Percentiles rank a stretch among this genome's conserved stretches.
phyloP scores from a whole-genome alignment of 2,888 invertebrate genomes.

The Ormia ochracea region DNA sequence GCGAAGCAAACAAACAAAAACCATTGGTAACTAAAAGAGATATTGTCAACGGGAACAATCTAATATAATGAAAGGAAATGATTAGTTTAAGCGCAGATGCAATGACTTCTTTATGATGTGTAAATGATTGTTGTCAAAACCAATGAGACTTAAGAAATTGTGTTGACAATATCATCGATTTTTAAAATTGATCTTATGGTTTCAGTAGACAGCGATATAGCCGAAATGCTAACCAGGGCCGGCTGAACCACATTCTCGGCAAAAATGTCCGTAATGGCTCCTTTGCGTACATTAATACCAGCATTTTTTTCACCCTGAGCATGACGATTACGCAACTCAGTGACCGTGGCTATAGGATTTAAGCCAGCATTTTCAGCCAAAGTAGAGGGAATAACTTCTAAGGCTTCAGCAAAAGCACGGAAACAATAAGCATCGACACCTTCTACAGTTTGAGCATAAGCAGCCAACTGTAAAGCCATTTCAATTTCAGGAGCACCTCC shows the following conservation, averaged over 20 bases:
- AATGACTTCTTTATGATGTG: too few relatives aligned
- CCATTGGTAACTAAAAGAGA: too few relatives aligned
- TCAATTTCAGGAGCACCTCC: slow-evolving; percentile 99
- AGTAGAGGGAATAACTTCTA: slow-evolving; percentile 95
- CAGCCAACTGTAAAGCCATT: slow-evolving; percentile 88
- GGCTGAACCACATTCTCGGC: slow-evolving; percentile 99
- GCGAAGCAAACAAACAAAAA: too few relatives aligned
- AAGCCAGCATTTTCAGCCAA: slow-evolving; percentile 92
- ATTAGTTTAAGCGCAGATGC: too few relatives aligned
- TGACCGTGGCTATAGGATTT: slow-evolving; percentile 96
- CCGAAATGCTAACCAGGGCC: slow-evolving; percentile 94
- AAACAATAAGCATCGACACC: slow-evolving; percentile 98
- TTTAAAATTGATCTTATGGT: slow-evolving; percentile 98
- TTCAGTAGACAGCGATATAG: slow-evolving; percentile 95
- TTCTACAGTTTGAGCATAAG: slow-evolving; percentile 87
- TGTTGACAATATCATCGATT: slow-evolving; percentile 96
- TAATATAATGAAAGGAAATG: too few relatives aligned
- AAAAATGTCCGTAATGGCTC: slow-evolving; percentile 96
- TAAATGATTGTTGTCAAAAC: not conserved
- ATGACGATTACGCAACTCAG: slow-evolving; percentile 95
- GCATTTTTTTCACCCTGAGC: slow-evolving; percentile 90
- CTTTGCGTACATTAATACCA: slow-evolving; percentile 97
- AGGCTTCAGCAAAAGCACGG: slow-evolving; percentile 95
- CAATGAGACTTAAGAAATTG: slow-evolving; percentile 50
- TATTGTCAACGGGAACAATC: too few relatives aligned